phyloP scores from a whole-genome alignment of 2,797 vertebrate genomes.

The Hippopotamyrus pictus region DNA sequence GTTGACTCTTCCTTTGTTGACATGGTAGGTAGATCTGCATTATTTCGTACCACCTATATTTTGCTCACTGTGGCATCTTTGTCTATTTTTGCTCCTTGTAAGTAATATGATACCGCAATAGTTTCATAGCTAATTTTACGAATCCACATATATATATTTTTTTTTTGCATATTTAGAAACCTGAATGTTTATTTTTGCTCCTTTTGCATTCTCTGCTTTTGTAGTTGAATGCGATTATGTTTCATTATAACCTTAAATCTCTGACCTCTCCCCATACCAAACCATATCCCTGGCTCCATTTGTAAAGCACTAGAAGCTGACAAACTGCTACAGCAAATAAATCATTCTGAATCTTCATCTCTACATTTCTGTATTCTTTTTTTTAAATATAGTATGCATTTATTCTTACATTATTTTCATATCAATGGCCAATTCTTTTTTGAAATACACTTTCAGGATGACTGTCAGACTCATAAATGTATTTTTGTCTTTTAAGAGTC shows the following conservation, averaged over 20 bases:
- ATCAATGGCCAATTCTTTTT: background rate
- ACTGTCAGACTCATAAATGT: background rate
- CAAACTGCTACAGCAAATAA: background rate
- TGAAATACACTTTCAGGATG: background rate
- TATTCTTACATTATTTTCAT: background rate
- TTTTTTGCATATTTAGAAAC: background rate
- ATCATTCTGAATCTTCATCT: background rate
- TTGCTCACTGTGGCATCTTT: background rate
- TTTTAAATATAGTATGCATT: background rate
- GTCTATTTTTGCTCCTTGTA: background rate
- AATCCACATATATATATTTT: background rate
- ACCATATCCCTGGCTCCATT: background rate
- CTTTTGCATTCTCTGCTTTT: background rate
- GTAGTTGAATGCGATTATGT: background rate
- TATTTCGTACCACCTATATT: background rate
- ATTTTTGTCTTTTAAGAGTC: background rate
- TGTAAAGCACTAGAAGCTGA: background rate
- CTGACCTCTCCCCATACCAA: background rate
- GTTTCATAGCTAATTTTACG: background rate
- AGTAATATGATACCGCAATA: background rate
- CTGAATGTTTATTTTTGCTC: background rate
- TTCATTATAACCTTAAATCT: background rate
- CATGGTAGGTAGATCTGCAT: background rate
- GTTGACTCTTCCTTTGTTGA: background rate
- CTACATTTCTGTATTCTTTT: background rate